These are phyloP conservation scores for Chaunax sp. DNA, from an alignment of 2,797 vertebrate genomes.

Conservation along the genomic window DNA sequence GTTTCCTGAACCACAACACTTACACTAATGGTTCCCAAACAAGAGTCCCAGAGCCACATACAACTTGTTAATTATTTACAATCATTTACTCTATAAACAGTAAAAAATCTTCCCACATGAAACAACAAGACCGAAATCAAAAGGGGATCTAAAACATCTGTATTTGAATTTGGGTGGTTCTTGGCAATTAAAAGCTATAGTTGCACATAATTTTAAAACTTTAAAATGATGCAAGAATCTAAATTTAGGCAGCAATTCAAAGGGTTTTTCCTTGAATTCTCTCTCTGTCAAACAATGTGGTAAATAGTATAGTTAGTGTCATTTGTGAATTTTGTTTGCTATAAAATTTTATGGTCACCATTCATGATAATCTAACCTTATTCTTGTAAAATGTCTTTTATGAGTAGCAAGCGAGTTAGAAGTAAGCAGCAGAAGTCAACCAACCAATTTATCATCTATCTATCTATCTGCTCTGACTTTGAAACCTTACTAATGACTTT, in stretches of 20 bases:
- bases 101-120: conserved; percentile 3
- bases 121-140: conserved; percentile 5
- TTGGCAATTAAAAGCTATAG: conserved; percentile 12
- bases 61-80: conserved; percentile 2
- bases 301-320: not conserved
- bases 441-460: not conserved
- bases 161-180: conserved; percentile 15
- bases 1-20: conserved; percentile 7
- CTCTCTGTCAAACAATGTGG: not conserved
- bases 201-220: not conserved
- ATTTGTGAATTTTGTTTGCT: conserved; percentile 2
- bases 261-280: conserved; percentile 3
- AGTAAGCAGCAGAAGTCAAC: no score
- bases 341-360: not conserved
- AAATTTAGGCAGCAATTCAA: not conserved
- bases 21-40: not conserved
- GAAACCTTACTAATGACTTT: conserved; percentile 10
- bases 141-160: conserved; percentile 7
- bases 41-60: not conserved
- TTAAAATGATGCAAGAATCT: no score
- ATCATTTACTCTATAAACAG: conserved; percentile 4
- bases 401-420: no score
- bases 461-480: not conserved
- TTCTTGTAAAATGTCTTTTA: no score
- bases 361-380: not conserved